Base-by-base conservation (phyloP, 2,888 invertebrate genomes). In the Ecliptopera silaceata region DNA sequence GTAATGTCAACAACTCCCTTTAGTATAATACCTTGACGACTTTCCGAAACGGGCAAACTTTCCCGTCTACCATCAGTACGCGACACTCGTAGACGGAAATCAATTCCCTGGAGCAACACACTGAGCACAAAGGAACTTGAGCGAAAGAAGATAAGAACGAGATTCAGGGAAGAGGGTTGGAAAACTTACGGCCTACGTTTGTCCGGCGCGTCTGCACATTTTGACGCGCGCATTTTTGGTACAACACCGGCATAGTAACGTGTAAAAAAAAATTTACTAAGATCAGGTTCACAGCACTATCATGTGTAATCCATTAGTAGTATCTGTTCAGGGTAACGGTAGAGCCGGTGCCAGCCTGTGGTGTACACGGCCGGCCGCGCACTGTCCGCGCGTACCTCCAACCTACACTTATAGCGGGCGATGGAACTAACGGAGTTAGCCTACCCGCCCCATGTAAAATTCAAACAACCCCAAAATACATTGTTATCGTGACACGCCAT, bases 361-460 rank as follows among this genome's bases (percentile, higher is more conserved):
- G 79, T 78, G 77, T 79, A 82, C 83, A 80, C 88, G 84, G 84
- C 84, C 84, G 86, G 79, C 79, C 84, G 87, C 80, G 78, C 79
- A 90, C 89, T 89, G 89, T 79, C 87, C 88, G 82, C 79, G 79
- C 76, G 70, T 72, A 64, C 61, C 71, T 70, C 65, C 79, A 65
- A 70, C 82, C 82, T 66, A 75, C 84, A 81, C 86, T 86, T 88
- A 88, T 87, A 88, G 77, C 78, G 71, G 66, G 64, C 71, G 67
- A 74, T 70, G 68, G 63, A 78, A 75, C 75, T 77, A 78, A 78
- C 81, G 77, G 75, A 74, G 73, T 66, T 71, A 65, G 70, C 64
- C 70, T 80, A 75, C 86, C 84, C 6, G 80, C 83, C 85, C 86
- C 79, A 79, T 85, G 79, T 71, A 73, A 79, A 77, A 82, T 84